Evolutionary conservation across 2,888 invertebrate species (phyloP), one percentile per base, ranked within the genome.

Genomic region (Pachymerium ferrugineum): DNA sequence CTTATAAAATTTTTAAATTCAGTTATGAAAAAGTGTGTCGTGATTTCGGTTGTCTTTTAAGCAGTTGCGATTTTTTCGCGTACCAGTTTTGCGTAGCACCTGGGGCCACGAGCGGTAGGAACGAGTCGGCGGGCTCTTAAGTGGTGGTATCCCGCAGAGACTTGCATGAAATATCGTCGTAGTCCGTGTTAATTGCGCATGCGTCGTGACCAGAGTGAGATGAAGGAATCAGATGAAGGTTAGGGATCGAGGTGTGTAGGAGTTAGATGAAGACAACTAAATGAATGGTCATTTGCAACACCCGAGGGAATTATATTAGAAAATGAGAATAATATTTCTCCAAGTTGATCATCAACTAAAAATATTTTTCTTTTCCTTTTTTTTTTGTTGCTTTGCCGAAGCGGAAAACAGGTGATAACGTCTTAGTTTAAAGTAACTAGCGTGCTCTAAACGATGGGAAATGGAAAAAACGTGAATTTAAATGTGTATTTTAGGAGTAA

Each of bases 211-310:
- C 47, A 54, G 47, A 54, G 19, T 4, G 47, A 54, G 47, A 54
- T 16, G 47, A 54, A 19, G 47, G 47, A 54, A 22, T 54, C 47
- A 54, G 38, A 38, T 38, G 38, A 38, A 16, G 38, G 38, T 38
- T 38, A 38, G 47, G 47, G 47, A 54, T 54, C 47, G 47, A 54
- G 47, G 47, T 54, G 47, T 54, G 47, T 54, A 54, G 47, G 47
- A 54, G 47, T 54, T 54, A 22, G 47, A 54, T 54, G 47, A 54
- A 54, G 47, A 54, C 47, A 54, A 54, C 47, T 54, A 16, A 54
- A 54, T 54, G 47, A 22, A 54, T 54, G 47, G 47, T 54, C 47
- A 54, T 54, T 54, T 54, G 47, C 19, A 22, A 19, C 47, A 54
- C 47, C 47, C 47, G 47, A 54, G 47, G 47, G 47, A 54, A 54